Evolutionary conservation across 1,140 invertebrate species (phyloP), one percentile per base, ranked within the genome.

Genomic region (Scaptomyza pallida): DNA sequence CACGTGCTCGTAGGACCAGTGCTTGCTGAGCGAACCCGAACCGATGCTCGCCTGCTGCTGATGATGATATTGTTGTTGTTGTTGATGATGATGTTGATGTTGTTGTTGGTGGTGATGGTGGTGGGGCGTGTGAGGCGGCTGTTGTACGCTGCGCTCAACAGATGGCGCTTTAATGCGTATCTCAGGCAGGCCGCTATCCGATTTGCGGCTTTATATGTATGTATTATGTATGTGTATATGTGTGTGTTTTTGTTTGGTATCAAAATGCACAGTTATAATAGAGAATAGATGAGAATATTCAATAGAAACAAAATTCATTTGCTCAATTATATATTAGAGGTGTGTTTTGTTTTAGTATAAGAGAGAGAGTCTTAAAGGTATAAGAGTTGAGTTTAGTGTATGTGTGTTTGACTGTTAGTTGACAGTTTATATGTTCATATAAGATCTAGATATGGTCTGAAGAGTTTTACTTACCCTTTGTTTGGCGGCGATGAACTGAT

Each of bases 101-200:
- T 33, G n/a, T 43, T 75, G 67, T 13, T 65, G 50, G 65, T 85
- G 82, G 59, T 63, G 68, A 26, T 75, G 75, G 57, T 81, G 86
- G 23, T 72, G 75, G 21, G 78, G 69, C 44, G 57, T 61, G 43
- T 72, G 59, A 16, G 65, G 37, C 6, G 47, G 21, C 19, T 43
- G 48, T 17, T 43, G 48, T 13, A 95, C 93, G 81, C 95, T 94
- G 91, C 94, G 93, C 92, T 96, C 95, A 93, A 95, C 92, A 91
- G 95, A 95, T 72, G 95, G 95, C 83, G 95, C 95, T 92, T 95
- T 92, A 86, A 96, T 95, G 88, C 95, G 94, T 85, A 96, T 96
- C 92, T 95, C 94, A 54, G 95, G 95, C 67, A 95, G 93, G 80
- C 94, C 93, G 91, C 82, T 75, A 54, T 94, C 95, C 92, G 93